Conservation (phyloP, 2,888 invertebrate genomes). For the Ennomos fuscantarius region DNA sequence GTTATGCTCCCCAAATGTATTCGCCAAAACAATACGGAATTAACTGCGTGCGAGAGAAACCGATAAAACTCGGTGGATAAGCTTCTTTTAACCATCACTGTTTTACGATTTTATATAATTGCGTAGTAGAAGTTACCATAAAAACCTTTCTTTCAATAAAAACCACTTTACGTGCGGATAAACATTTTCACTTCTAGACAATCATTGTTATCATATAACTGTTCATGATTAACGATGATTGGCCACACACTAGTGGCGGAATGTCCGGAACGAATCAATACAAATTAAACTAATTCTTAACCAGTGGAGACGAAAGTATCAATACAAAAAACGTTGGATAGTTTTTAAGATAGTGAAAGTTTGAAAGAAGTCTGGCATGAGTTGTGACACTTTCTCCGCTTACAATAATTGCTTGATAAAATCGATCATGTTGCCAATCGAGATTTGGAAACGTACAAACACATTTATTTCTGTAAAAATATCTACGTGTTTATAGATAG, state of each 20-base stretch:
- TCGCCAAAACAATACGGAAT: no score
- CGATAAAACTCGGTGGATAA: no score
- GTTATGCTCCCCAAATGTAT: no score
- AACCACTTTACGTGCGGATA: no score
- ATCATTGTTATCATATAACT: conserved; percentile 4
- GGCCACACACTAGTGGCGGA: not conserved
- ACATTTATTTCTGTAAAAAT: conserved; percentile 1
- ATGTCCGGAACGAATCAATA: conserved; percentile 12
- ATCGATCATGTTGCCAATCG: conserved; percentile 42
- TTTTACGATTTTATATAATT: no score
- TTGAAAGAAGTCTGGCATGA: conserved; percentile 42
- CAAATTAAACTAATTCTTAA: conserved; percentile 32
- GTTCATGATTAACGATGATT: conserved; percentile 9
- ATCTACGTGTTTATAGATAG: no score
- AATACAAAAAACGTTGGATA: conserved; percentile 40
- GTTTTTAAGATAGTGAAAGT: conserved; percentile 64
- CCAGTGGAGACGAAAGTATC: conserved; percentile 47
- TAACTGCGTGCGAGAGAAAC: no score
- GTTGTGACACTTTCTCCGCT: conserved; percentile 67
- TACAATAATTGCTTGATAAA: conserved; percentile 46
- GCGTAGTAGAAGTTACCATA: no score
- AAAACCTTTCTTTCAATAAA: no score
- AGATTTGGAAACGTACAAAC: no score
- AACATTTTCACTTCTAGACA: not conserved
- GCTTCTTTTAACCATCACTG: no score